Evolutionary conservation across 2,113 vertebrate species (phyloP).

Genomic region (Cariama cristata): DNA sequence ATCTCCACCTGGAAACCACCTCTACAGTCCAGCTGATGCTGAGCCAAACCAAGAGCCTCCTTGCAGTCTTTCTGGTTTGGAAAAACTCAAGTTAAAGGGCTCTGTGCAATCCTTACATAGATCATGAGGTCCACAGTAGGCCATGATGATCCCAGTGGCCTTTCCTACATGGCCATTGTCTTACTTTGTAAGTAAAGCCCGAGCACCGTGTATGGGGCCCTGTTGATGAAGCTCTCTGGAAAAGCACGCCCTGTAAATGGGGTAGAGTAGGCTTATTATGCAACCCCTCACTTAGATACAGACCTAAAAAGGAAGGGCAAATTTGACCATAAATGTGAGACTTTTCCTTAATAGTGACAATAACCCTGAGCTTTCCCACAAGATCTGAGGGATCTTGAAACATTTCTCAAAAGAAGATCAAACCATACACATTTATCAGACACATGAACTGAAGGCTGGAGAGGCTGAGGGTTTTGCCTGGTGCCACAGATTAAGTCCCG

Average conservation of each 20-base stretch:
- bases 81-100: background rate
- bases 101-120: background rate
- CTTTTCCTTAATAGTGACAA: background rate
- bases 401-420: background rate
- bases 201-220: background rate
- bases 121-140: background rate
- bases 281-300: background rate
- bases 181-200: background rate
- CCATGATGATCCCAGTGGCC: background rate
- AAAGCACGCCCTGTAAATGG: background rate
- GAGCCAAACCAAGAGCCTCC: background rate
- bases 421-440: fast-evolving
- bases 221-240: background rate
- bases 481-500: background rate
- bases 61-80: background rate
- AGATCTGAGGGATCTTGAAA: background rate
- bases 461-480: background rate
- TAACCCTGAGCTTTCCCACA: background rate
- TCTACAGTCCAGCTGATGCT: background rate
- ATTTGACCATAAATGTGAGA: background rate
- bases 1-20: background rate
- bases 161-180: background rate
- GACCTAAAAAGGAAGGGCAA: background rate
- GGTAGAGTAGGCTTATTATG: background rate
- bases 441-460: background rate